A percentile compares a stretch with the other conserved stretches of the same genome.
These are phyloP conservation scores for Muscidifurax raptorellus DNA, from an alignment of 1,140 invertebrate species.

Conservation along the genomic window DNA sequence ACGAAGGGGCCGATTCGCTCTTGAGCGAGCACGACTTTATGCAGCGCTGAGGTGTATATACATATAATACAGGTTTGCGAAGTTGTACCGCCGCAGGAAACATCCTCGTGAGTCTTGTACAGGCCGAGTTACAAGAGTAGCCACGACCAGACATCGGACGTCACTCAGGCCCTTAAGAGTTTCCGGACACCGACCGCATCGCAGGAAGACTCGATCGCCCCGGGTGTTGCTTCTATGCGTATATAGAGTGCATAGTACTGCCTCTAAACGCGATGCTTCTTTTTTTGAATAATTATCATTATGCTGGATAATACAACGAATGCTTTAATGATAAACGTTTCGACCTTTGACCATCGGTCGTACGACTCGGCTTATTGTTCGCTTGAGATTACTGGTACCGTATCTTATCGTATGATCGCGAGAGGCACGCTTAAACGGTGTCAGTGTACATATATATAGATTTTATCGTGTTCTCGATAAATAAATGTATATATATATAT, in stretches of 20 bases:
- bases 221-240: too few species aligned
- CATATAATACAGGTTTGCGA: not conserved
- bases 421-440: not conserved
- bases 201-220: conserved; percentile 6
- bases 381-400: too few species aligned
- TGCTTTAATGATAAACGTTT: not conserved
- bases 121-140: not conserved
- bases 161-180: conserved; percentile 47
- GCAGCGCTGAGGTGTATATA: not conserved
- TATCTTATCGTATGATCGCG: not conserved
- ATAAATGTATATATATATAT: too few species aligned
- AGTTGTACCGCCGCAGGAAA: not conserved
- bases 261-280: too few species aligned
- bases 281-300: too few species aligned
- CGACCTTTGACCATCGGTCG: not conserved
- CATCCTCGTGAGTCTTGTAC: not conserved
- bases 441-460: too few species aligned
- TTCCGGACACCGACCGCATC: conserved; percentile 7
- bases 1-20: not conserved
- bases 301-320: not conserved
- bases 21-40: not conserved
- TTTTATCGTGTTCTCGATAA: too few species aligned
- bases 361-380: not conserved
- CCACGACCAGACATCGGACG: conserved; percentile 23
- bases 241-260: too few species aligned